These are phyloP conservation scores for Pomphorhynchus laevis DNA, from an alignment of 1,140 invertebrate species.

Conservation along the genomic window DNA sequence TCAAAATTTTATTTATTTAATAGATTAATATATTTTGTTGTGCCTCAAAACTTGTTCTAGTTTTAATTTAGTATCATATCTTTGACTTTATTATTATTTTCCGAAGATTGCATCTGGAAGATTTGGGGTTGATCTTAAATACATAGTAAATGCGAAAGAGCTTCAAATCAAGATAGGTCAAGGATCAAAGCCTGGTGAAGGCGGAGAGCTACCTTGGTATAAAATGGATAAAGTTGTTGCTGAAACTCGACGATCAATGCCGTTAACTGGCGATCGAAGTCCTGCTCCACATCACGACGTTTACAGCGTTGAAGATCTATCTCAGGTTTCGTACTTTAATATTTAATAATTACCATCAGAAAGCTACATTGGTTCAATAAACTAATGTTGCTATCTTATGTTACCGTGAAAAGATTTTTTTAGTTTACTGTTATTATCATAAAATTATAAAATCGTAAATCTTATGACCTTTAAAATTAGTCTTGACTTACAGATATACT, in stretches of 20 bases:
- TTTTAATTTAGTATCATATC: not conserved
- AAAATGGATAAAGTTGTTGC: slow-evolving; percentile 68
- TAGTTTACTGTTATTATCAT: slow-evolving; percentile 4
- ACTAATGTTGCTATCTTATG: too few species aligned
- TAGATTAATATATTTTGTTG: too few species aligned
- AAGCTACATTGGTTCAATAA: too few species aligned
- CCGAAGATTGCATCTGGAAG: slow-evolving; percentile 62
- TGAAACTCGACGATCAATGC: slow-evolving; percentile 56
- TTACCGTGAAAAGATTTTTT: too few species aligned
- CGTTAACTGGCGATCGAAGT: slow-evolving; percentile 83
- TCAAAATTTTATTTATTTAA: not conserved
- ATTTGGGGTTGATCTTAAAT: slow-evolving; percentile 84
- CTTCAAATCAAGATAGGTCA: slow-evolving; percentile 23
- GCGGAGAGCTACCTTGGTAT: slow-evolving; percentile 20
- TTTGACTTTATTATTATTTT: slow-evolving; percentile 2
- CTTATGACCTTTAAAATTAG: too few species aligned
- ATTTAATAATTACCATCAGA: too few species aligned
- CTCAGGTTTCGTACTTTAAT: too few species aligned
- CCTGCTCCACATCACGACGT: slow-evolving; percentile 96
- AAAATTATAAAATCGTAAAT: too few species aligned
- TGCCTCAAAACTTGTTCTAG: not conserved
- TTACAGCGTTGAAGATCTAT: slow-evolving; percentile 92
- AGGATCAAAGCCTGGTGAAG: slow-evolving; percentile 22
- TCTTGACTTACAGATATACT: too few species aligned
- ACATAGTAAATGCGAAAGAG: slow-evolving; percentile 46